Evolutionary conservation across 2,797 vertebrate species (phyloP), one percentile per base, ranked within the genome.

Genomic region (Geotrypetes seraphini): DNA sequence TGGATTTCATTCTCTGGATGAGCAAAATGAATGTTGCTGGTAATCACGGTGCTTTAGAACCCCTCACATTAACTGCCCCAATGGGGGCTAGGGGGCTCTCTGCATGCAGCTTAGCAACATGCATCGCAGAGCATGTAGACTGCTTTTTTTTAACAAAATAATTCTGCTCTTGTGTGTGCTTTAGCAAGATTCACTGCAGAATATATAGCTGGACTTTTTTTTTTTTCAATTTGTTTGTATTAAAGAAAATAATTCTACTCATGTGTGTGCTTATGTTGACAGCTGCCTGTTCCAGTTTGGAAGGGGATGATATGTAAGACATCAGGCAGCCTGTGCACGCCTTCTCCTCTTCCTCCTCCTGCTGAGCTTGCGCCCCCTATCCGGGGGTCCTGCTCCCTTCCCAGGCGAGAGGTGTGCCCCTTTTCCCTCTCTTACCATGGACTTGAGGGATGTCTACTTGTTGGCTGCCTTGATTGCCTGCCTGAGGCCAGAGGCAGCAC

Each of bases 371-470:
- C 66, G 69, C 43, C 74, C 43, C 74, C 39, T 58, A 70, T 63
- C 65, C 60, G 52, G 54, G 67, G 78, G 75, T 63, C 64, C 56
- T 54, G n/a, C 72, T 69, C 81, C 75, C 83, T 63, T 72, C n/a
- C 69, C 44, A 71, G 79, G 78, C 78, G 77, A 74, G 66, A 77
- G 73, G 70, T 84, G 77, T 79, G 75, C 63, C 69, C n/a, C n/a
- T n/a, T n/a, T n/a, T n/a, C n/a, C n/a, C n/a, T n/a, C n/a, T n/a
- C 74, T 75, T 78, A 83, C 81, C 81, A 99, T 99, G 96, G 90
- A 97, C 92, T 88, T 96, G 83, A 97, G 89, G 82, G 89, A 97
- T 87, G 96, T 96, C 90, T 99, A 96, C 91, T 85, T 99, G 87
- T 86, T 97, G 88, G 88, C 90, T 8, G 81, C 90, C 66, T 78